Base-by-base conservation (phyloP, 2,113 vertebrate genomes). In the Ochotona curzoniae region DNA sequence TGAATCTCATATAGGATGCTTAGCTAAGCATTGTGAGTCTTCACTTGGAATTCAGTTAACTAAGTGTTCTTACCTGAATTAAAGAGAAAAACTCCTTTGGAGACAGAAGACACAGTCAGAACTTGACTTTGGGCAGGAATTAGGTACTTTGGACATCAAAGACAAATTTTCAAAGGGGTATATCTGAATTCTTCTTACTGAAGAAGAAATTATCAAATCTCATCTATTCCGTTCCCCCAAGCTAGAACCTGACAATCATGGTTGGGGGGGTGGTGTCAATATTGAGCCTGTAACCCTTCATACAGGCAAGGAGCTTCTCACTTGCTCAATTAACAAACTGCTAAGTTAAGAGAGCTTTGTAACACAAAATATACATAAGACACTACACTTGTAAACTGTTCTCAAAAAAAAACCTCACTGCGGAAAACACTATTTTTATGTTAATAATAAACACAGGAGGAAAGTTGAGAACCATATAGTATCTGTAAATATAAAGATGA, bases 101-200 rank as follows among this genome's bases (percentile, higher is more conserved):
- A 70, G 32, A 26, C n/a, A 20, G 15, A 10, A 83, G 23, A 9
- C 80, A 4, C 64, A 14, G n/a, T 23, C 61, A 93, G 49, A 83
- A 10, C 91, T 15, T 63, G 47, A 76, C 7, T 38, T 44, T 49
- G 51, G 70, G 47, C 25, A 89, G 69, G 89, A 74, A 18, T 70
- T 70, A 30, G 60, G n/a, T 80, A 88, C 47, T 57, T 92, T 35
- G 21, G 28, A 70, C n/a, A 1, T 87, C 17, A 79, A 93, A 69
- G 60, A 80, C n/a, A 80, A 70, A 89, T 54, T 76, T 93, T 75
- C 20, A 91, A 32, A 80, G 35, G 18, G 47, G 60, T 71, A 81
- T 69, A 5, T 86, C 10, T 70, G 44, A 81, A 18, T 66, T 85
- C 32, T 82, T 93, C 63, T 64, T 89, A 69, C 23, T 81, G 66